A percentile compares a stretch with the other conserved stretches of the same genome.
phyloP scores from a whole-genome alignment of 2,888 invertebrate genomes.

The Sarcophaga rosellei region DNA sequence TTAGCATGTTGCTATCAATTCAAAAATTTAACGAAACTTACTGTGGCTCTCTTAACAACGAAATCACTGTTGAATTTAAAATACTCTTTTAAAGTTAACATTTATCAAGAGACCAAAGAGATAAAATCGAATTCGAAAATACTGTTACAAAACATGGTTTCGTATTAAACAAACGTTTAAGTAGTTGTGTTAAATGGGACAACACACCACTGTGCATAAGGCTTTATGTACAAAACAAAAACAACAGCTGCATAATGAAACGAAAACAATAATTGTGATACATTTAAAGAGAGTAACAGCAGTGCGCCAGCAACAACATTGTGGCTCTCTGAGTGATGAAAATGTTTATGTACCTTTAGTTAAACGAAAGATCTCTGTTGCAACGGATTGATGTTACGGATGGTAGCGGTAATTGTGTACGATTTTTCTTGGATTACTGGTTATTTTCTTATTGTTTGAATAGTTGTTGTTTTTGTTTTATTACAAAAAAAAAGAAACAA shows the following conservation, averaged over 20 bases:
- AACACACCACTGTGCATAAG: not conserved
- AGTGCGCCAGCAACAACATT: not conserved
- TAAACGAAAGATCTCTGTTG: conserved; percentile 71
- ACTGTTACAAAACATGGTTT: too few species aligned
- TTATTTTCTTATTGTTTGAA: conserved; percentile 35
- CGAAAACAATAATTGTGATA: conserved; percentile 14
- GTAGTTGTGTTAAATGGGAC: too few species aligned
- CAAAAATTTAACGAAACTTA: too few species aligned
- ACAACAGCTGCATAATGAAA: conserved; percentile 50
- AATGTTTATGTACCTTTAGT: conserved; percentile 67
- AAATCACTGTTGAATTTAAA: too few species aligned
- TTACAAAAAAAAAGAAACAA: too few species aligned
- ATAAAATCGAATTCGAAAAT: too few species aligned
- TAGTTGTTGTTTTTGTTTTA: conserved; percentile 25
- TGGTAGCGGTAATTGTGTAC: conserved; percentile 51
- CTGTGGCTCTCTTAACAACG: too few species aligned
- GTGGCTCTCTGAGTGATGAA: conserved; percentile 47
- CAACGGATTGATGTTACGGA: conserved; percentile 67
- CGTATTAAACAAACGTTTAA: too few species aligned
- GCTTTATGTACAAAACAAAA: not conserved
- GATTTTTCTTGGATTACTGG: conserved; percentile 52
- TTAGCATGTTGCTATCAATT: too few species aligned
- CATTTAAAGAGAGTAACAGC: conserved; percentile 28
- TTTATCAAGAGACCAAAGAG: too few species aligned
- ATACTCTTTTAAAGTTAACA: too few species aligned